phyloP scores from a whole-genome alignment of 64 coral and sea anemone genomes.

The Pachyseris speciosa region DNA sequence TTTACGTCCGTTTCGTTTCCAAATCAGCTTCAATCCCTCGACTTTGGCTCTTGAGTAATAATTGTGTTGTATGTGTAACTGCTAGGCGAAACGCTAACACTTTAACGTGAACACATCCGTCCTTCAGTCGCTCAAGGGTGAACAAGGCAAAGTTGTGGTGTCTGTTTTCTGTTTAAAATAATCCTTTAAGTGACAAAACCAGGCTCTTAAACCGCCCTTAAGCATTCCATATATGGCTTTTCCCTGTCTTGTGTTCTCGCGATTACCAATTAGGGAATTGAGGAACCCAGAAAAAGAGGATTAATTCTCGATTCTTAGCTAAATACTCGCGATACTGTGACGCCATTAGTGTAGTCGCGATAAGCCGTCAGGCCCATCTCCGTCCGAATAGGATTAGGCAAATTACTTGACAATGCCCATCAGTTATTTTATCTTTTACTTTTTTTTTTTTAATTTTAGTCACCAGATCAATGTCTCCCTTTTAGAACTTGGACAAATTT shows the following conservation, averaged over 20 bases:
- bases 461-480: too few relatives aligned
- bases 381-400: not conserved
- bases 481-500: not conserved
- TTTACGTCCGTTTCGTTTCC: too few relatives aligned
- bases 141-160: not conserved
- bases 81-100: too few relatives aligned
- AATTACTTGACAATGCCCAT: not conserved
- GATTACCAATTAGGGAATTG: not conserved
- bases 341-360: not conserved
- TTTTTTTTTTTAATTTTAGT: not conserved
- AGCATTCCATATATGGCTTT: not conserved
- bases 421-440: not conserved
- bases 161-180: slow-evolving; percentile 8
- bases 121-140: too few relatives aligned
- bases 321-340: slow-evolving; percentile 21
- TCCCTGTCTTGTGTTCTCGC: not conserved
- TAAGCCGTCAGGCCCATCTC: slow-evolving; percentile 7
- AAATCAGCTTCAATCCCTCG: too few relatives aligned
- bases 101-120: too few relatives aligned
- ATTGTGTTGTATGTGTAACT: too few relatives aligned
- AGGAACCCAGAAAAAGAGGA: not conserved
- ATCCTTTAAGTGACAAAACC: not conserved
- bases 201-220: not conserved
- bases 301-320: slow-evolving; percentile 6
- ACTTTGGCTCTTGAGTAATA: too few relatives aligned